Base-by-base conservation (phyloP, 2,113 vertebrate genomes). In the Paramormyrops kingsleyae region DNA sequence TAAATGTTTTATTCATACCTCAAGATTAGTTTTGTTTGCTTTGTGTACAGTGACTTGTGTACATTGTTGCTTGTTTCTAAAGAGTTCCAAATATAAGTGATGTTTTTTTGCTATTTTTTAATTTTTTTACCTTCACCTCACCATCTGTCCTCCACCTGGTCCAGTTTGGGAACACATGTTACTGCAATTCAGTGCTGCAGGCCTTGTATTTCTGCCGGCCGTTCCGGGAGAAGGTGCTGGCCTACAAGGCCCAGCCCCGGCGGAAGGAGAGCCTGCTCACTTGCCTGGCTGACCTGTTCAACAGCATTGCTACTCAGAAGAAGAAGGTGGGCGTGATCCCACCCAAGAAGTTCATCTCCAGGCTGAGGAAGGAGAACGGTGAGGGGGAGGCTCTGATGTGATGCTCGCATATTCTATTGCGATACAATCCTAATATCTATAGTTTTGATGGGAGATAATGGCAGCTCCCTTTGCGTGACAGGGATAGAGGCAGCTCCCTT, bases 301-400 rank as follows among this genome's bases (percentile, higher is more conserved):
- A 97, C 96, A 98, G 97, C 94, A 98, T 98, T 56, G 97, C 97
- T 89, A 98, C 97, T 0, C 97, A 98, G 94, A 98, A 98, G 95
- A 98, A 97, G 95, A 98, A 98, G 92, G 97, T 98, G 88, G 97
- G 97, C 4, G 97, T 98, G 94, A 98, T 98, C 93, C 97, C 97
- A 24, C 97, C 97, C 80, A 98, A 98, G 95, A 98, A 98, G 91
- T 98, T 98, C 91, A 97, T 98, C 94, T 98, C 97, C 13, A 94
- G 97, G 2, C 94, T 98, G 93, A 97, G 97, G 91, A 98, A 98
- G 88, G 97, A 98, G 93, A 98, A 98, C n/a, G 97, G 97, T 98
- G 93, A 92, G 77, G 80, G 7, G 62, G 83, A 42, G 56, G 56
- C 24, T 52, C 44, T n/a, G 1, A 35, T 84, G 83, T 84, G 83